Evolutionary conservation across 35 echinoderm and acorn worm genomes (phyloP), one percentile per base, ranked within the genome.

Genomic region (Ophioderma brevispina): DNA sequence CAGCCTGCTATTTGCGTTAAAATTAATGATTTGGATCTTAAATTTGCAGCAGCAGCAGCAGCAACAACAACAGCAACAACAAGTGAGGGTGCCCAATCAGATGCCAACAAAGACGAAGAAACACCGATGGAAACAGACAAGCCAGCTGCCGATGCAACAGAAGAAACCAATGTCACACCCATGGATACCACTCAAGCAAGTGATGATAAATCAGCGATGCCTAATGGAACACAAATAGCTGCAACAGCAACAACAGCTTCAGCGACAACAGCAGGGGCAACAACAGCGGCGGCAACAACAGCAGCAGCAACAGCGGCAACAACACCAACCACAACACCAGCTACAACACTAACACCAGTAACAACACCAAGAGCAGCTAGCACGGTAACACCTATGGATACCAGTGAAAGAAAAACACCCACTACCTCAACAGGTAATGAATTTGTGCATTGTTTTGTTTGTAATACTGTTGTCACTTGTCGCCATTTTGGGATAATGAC

Each of bases 161-260:
- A 52, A 40, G 56, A 35, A 87, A 32, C 35, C n/a, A 32, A 82
- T 36, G 80, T 87, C 33, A 89, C 87, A 11, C 92, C 92, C 81
- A 94, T 84, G 80, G 86, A 89, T 32, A 78, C 87, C 0, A 80
- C 82, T 19, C 59, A 50, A 77, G 34, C 78, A 81, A 49, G 17
- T 25, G 85, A 13, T 33, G 37, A 31, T 23, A 38, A 46, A 55
- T 36, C 39, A 63, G 37, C 87, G 8, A 78, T 77, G 50, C 49
- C 83, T 36, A 59, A 52, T 36, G 83, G 39, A 32, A 49, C 37
- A 2, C 33, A 83, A 21, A 32, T 39, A 31, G 81, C 23, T 10
- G 30, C 38, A 36, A 21, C 87, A 36, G 21, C 78, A 14, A 81
- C 59, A 70, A 25, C 59, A 70, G n/a, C n/a, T n/a, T n/a, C n/a